Base-by-base conservation (phyloP, 2,888 invertebrate genomes). In the Cenopis cana region DNA sequence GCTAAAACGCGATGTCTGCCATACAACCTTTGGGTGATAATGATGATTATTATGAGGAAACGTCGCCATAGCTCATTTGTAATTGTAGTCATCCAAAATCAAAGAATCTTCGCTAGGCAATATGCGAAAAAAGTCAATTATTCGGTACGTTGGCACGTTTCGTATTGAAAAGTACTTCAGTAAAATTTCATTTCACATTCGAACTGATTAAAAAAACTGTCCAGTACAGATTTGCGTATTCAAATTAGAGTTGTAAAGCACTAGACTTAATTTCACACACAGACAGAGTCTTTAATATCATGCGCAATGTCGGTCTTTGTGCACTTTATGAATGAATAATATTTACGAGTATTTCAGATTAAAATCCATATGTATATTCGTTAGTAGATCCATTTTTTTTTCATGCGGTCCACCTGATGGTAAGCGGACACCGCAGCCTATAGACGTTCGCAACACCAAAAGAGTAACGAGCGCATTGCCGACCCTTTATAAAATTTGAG, bases 181-280 rank as follows among this genome's bases (percentile, higher is more conserved):
- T 57, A 65, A 69, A 59, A 70, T 69, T 11, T 38, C 52, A 54
- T 54, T 62, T 33, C 52, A 36, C 24, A 64, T 38, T 54, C 54
- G 38, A 59, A 72, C 62, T 69, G 36, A 18, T 52, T 54, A 64
- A 64, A 38, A n/a, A 52, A 64, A 14, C n/a, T 24, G 64, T 36
- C 14, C 14, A 12, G 52, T 20, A 11, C 36, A 38, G 50, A 62
- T 17, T 61, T 61, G 17, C 50, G 61, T 50, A 52, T 62, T 62
- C 20, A 50, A 50, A 62, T 50, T 52, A n/a, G 17, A 18, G 29
- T 14, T 61, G 18, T 50, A 17, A 29, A 56, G 56, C 56, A 36
- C 36, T 56, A 17, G 56, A 36, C 10, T 61, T 1, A 8, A 29
- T 49, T n/a, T 61, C 33, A 18, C n/a, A 61, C 29, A 17, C 33